Evolutionary conservation across 2,888 invertebrate species (phyloP), one percentile per base, ranked within the genome.

Genomic region (Horisme vitalbata): DNA sequence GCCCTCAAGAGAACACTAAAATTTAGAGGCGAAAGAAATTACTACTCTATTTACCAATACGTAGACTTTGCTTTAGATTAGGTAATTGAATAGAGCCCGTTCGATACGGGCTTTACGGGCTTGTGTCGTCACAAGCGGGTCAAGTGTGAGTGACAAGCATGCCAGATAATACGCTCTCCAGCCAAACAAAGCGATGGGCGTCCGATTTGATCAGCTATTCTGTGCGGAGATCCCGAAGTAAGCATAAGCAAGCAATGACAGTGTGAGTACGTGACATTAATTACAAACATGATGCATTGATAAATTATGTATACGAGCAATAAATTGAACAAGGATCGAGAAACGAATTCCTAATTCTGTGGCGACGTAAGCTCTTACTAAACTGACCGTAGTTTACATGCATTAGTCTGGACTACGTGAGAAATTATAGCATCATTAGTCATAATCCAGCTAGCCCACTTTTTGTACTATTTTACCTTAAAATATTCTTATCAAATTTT

Each of bases 141-240:
- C 70, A 71, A 18, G 24, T 73, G 77, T 71, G 70, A 74, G 64
- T 66, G 75, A 75, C 75, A 75, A 71, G 66, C 68, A 65, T 55
- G 62, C 59, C 59, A 69, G 75, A 78, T 77, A 77, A 77, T 76
- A 53, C 67, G 59, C 61, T 67, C 62, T 55, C 59, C 24, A 61
- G 58, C 64, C 62, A 71, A 75, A 74, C 74, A 76, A 77, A 68
- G 73, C 74, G 53, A 61, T 64, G 68, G n/a, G 67, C 69, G 71
- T 68, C 69, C 59, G 69, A 71, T 73, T 74, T 72, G 73, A 79
- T 76, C 75, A 76, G 73, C 69, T 55, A 76, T 72, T 75, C 72
- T 63, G 73, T 68, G 63, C 66, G 53, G 66, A 70, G 63, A 68
- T 64, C 65, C 66, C 58, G 59, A 55, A 63, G 65, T 5, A 65